Evolutionary conservation across 2,888 invertebrate genomes (phyloP).

Genomic region (Lasioglossum figueresi): DNA sequence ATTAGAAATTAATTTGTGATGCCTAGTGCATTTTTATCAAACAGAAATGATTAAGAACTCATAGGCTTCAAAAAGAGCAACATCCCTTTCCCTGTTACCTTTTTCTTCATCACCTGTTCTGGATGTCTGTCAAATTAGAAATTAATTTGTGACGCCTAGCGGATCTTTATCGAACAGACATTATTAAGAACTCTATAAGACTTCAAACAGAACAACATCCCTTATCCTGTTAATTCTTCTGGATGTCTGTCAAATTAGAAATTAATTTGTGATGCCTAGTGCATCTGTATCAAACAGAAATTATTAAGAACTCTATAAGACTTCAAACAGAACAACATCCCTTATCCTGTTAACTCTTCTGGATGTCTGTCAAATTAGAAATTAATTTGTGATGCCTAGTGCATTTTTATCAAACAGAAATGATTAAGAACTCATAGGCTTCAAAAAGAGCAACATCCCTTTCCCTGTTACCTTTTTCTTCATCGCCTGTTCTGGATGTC

Average conservation of each 20-base stretch:
- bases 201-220: background rate
- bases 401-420: background rate
- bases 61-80: too few species aligned
- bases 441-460: background rate
- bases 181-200: too few species aligned
- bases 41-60: background rate
- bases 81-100: background rate
- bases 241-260: too few species aligned
- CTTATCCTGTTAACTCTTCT: too few species aligned
- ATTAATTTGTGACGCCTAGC: background rate
- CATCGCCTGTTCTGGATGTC: background rate
- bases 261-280: too few species aligned
- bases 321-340: accelerated
- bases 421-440: background rate
- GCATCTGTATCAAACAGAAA: too few species aligned
- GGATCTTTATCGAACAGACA: too few species aligned
- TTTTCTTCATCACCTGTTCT: background rate
- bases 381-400: too few species aligned
- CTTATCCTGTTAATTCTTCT: background rate
- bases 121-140: background rate
- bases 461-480: background rate
- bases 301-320: too few species aligned
- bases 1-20: too few species aligned
- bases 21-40: background rate
- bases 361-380: too few species aligned